These are phyloP conservation scores for Melanotus villosus DNA, from an alignment of 2,888 invertebrate genomes.

Conservation along the genomic window DNA sequence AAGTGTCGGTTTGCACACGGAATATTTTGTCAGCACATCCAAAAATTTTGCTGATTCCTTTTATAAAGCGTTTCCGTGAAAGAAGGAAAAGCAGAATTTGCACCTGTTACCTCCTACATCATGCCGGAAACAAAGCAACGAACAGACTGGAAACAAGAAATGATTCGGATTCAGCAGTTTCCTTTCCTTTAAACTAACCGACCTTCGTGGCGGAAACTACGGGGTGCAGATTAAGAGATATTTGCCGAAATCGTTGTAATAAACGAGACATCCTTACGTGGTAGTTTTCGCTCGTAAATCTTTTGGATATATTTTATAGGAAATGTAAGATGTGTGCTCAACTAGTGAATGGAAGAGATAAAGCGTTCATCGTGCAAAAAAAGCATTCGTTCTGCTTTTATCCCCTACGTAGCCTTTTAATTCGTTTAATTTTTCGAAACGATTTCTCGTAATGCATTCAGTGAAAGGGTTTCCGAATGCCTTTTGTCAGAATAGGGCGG, in stretches of 20 bases:
- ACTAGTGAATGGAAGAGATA: no score
- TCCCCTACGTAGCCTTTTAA: neutral
- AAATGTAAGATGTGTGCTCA: neutral
- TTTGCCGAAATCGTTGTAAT: neutral
- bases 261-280: neutral
- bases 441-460: slow-evolving; percentile 4
- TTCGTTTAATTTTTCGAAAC: neutral
- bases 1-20: no score
- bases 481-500: neutral
- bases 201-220: neutral
- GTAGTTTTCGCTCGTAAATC: neutral
- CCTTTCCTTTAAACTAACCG: neutral
- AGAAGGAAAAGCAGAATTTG: no score
- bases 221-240: neutral
- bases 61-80: no score
- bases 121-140: no score
- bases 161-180: neutral
- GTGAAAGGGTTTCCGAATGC: slow-evolving; percentile 4
- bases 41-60: no score
- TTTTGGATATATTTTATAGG: neutral
- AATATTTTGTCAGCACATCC: no score
- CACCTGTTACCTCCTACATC: no score
- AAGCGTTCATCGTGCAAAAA: neutral
- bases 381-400: neutral
- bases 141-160: neutral